Evolutionary conservation across 64 coral and sea anemone genomes (phyloP), one percentile per base, ranked within the genome.

Genomic region (Orbicella faveolata): DNA sequence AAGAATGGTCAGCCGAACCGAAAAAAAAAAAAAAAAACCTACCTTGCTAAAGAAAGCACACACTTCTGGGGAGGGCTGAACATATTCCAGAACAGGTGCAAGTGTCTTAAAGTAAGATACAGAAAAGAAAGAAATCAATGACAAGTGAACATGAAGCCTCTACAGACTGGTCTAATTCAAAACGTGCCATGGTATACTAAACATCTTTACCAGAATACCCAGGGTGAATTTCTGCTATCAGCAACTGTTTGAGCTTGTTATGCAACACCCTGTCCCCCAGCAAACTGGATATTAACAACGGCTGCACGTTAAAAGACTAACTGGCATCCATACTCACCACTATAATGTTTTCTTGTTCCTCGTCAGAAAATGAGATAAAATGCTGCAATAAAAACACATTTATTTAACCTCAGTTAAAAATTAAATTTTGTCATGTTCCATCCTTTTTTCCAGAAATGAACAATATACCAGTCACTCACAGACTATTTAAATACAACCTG

Each of bases 21-120:
- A 30, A 30, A 30, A 30, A 30, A 30, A 30, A 30, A 30, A 30
- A 30, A 30, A 30, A 30, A 6, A 8, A 12, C 57, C 75, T 78
- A 99, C 97, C 88, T 99, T 95, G 86, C 97, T 91, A 77, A 99
- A 99, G 79, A 99, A 99, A 62, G 91, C 93, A 86, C 97, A 99
- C 17, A 99, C 94, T 99, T 99, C 97, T 19, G 97, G 97, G 6
- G 97, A 99, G 25, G 94, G 97, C 62, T 99, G 97, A 75, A 95
- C 89, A 88, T 99, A 99, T 81, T 99, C 97, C 66, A 99, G 79
- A 61, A 99, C 89, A 18, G 94, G 94, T 57, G 97, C 94, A 55
- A 99, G 91, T n/a, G 97, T 89, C 94, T 95, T 86, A 4, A 23
- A 62, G 19, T 6, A 72, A 51, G 26, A 1, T 15, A 80, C 14